phyloP scores from a whole-genome alignment of 1,140 invertebrate genomes.

The Heliconius himera region DNA sequence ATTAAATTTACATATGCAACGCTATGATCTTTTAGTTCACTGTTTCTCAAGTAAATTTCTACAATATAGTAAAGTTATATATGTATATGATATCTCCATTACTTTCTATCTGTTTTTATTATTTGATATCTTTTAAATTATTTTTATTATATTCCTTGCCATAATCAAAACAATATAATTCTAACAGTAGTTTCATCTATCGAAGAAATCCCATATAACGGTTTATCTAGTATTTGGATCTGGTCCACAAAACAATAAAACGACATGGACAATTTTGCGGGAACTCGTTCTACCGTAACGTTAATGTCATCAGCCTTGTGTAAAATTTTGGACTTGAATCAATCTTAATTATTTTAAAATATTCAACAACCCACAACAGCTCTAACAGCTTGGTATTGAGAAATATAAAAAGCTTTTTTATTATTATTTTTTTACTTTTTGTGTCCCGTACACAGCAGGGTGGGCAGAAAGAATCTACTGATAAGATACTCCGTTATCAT shows the following conservation, averaged over 20 bases:
- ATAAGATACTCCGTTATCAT: too few relatives aligned
- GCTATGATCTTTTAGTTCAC: neutral
- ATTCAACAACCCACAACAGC: neutral
- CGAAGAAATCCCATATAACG: slow-evolving; percentile 69
- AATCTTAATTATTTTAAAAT: slow-evolving; percentile 1
- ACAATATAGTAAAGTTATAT: too few relatives aligned
- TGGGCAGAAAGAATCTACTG: too few relatives aligned
- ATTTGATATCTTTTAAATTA: too few relatives aligned
- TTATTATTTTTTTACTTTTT: too few relatives aligned
- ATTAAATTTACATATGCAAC: neutral
- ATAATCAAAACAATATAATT: slow-evolving; percentile 42
- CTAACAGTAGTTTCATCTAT: slow-evolving; percentile 62
- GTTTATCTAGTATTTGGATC: slow-evolving; percentile 34
- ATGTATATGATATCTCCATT: too few relatives aligned
- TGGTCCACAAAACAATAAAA: slow-evolving; percentile 73
- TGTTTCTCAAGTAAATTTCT: too few relatives aligned
- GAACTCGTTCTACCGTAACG: slow-evolving; percentile 51
- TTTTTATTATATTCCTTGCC: neutral
- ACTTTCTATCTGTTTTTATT: too few relatives aligned
- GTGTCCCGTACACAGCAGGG: too few relatives aligned
- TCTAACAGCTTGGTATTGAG: neutral
- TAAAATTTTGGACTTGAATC: slow-evolving; percentile 11
- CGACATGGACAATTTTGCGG: slow-evolving; percentile 40
- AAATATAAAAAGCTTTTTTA: neutral
- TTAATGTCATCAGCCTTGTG: slow-evolving; percentile 56